These are phyloP conservation scores for Oedothorax gibbosus DNA, from an alignment of 1,140 invertebrate genomes.

Conservation along the genomic window DNA sequence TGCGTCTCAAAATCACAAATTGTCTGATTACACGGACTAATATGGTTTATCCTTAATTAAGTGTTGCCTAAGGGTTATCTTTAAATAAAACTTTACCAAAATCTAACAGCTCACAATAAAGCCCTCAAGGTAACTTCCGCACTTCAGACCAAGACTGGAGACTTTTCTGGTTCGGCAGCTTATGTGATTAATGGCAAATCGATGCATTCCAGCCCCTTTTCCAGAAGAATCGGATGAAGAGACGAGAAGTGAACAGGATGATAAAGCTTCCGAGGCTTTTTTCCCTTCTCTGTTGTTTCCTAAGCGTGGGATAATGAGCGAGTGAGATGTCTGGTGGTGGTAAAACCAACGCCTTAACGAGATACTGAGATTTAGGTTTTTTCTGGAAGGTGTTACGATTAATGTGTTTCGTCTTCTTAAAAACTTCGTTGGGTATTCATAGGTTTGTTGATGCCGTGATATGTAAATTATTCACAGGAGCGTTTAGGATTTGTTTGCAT, in stretches of 20 bases:
- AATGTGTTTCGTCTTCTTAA: too few species aligned
- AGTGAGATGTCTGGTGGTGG: background rate
- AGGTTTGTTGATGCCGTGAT: too few species aligned
- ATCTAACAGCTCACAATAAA: too few species aligned
- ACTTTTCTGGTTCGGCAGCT: slow-evolving; percentile 33
- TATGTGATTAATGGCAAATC: slow-evolving; percentile 52
- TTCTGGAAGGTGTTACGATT: background rate
- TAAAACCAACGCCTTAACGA: slow-evolving; percentile 43
- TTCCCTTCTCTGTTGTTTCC: background rate
- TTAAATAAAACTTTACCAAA: too few species aligned
- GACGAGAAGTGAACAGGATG: slow-evolving; percentile 48
- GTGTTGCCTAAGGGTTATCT: too few species aligned
- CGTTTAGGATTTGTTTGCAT: too few species aligned
- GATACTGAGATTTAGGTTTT: slow-evolving; percentile 17
- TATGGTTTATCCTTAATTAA: too few species aligned
- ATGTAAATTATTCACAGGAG: too few species aligned
- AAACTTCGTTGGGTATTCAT: too few species aligned
- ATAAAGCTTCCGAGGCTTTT: slow-evolving; percentile 10
- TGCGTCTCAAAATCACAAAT: too few species aligned
- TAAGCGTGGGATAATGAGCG: slow-evolving; percentile 26
- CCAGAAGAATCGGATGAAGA: slow-evolving; percentile 6
- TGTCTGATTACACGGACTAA: too few species aligned
- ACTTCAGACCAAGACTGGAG: background rate
- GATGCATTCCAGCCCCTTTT: background rate
- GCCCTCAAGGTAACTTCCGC: too few species aligned